Conservation (phyloP, 1,140 invertebrate genomes). For the Sesamia nonagrioides region DNA sequence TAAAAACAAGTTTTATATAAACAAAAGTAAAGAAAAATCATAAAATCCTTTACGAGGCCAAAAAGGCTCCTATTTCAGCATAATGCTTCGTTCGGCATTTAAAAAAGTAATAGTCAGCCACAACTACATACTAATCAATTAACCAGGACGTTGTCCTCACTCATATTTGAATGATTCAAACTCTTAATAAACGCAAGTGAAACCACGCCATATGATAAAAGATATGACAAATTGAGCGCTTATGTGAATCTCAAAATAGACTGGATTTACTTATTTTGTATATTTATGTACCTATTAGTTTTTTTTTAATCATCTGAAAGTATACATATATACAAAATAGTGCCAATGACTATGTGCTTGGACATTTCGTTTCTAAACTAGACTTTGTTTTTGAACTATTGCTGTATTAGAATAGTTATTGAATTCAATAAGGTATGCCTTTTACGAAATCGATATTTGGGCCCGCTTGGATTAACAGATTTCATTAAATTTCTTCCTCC, state of each 20-base stretch:
- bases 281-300: too few species aligned
- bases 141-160: too few species aligned
- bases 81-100: too few species aligned
- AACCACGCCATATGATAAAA: slow-evolving; percentile 4
- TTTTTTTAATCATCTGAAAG: too few species aligned
- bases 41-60: too few species aligned
- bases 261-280: slow-evolving; percentile 10
- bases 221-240: neutral
- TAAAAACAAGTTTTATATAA: too few species aligned
- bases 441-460: neutral
- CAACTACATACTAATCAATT: too few species aligned
- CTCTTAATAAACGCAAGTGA: slow-evolving; percentile 12
- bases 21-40: too few species aligned
- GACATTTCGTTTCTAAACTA: neutral
- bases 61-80: too few species aligned
- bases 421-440: neutral
- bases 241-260: slow-evolving; percentile 34
- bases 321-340: slow-evolving; percentile 24
- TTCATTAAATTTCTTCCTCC: too few species aligned
- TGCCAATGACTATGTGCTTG: slow-evolving; percentile 18
- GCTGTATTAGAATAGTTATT: neutral
- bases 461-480: too few species aligned
- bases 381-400: neutral
- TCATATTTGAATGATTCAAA: neutral
- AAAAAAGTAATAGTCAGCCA: too few species aligned